A percentile compares a stretch with the other conserved stretches of the same genome.
Evolutionary conservation across 1,140 invertebrate genomes (phyloP).

Genomic region (Calephelis virginiensis): DNA sequence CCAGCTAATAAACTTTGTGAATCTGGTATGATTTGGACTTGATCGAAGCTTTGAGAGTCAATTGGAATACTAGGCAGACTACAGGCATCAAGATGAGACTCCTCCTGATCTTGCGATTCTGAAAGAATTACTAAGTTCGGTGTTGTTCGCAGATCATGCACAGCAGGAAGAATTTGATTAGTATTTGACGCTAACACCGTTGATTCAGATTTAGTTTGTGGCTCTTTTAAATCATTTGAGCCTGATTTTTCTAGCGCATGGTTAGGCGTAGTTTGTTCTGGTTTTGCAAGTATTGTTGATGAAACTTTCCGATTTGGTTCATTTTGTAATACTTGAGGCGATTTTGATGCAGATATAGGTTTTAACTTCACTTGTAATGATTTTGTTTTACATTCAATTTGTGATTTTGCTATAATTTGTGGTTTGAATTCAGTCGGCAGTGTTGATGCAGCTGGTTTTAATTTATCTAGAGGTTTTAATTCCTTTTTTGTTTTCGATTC

Average conservation of each 20-base stretch:
- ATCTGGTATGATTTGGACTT: not conserved
- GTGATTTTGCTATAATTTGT: not conserved
- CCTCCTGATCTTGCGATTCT: constrained; percentile 1
- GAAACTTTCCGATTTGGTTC: not conserved
- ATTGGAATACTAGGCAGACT: not conserved
- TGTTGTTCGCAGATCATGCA: not conserved
- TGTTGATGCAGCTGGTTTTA: not conserved
- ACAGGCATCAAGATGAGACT: not conserved
- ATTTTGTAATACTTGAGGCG: not conserved
- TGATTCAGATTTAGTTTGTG: not conserved
- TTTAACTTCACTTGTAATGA: not conserved
- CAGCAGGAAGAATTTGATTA: not conserved
- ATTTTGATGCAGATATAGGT: not conserved
- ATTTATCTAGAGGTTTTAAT: not conserved
- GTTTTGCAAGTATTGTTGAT: not conserved
- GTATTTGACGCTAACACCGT: not conserved
- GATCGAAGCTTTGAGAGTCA: not conserved
- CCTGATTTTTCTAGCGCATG: not conserved
- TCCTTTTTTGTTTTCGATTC: not conserved
- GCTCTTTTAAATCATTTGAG: not conserved
- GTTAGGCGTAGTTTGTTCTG: not conserved
- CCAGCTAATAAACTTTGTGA: constrained; percentile 3
- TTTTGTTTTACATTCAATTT: not conserved
- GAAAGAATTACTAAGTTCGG: not conserved
- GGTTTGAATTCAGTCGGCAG: not conserved